Evolutionary conservation across 2,797 vertebrate species (phyloP).

Genomic region (Thaleichthys pacificus): DNA sequence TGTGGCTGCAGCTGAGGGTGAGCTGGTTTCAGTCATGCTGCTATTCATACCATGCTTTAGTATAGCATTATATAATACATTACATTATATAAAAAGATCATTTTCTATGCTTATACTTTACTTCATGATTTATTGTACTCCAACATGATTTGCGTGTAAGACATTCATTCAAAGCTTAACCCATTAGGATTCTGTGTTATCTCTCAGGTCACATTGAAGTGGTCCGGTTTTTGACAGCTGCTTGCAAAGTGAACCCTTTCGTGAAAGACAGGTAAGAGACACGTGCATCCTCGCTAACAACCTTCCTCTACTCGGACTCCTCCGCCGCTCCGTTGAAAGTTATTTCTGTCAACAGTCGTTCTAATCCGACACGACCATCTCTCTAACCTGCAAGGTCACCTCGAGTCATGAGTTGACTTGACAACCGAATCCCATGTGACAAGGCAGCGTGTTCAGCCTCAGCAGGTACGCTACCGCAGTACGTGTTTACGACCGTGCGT

Average conservation of each 20-base stretch:
- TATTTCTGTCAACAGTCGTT: too few species aligned
- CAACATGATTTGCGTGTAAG: neutral
- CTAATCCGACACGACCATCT: too few species aligned
- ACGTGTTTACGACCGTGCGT: too few species aligned
- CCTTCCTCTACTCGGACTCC: too few species aligned
- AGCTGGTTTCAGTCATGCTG: conserved; percentile 6
- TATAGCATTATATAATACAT: neutral
- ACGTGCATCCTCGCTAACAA: neutral
- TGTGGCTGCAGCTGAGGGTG: conserved; percentile 85
- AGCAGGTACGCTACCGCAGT: too few species aligned
- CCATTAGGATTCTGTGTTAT: conserved; percentile 21
- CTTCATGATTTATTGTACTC: neutral
- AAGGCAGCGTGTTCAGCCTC: too few species aligned
- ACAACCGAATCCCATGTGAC: too few species aligned
- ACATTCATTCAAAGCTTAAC: neutral
- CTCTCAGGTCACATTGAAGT: conserved; percentile 80
- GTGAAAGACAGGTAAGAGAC: conserved; percentile 80
- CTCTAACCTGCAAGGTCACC: too few species aligned
- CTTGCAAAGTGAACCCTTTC: conserved; percentile 84
- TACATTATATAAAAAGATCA: neutral
- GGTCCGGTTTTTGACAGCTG: conserved; percentile 81
- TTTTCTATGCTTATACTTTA: neutral
- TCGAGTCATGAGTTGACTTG: too few species aligned
- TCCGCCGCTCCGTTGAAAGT: too few species aligned
- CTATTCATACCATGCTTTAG: neutral